Evolutionary conservation across 2,888 invertebrate species (phyloP), one percentile per base, ranked within the genome.

Genomic region (Phytoseiulus persimilis): DNA sequence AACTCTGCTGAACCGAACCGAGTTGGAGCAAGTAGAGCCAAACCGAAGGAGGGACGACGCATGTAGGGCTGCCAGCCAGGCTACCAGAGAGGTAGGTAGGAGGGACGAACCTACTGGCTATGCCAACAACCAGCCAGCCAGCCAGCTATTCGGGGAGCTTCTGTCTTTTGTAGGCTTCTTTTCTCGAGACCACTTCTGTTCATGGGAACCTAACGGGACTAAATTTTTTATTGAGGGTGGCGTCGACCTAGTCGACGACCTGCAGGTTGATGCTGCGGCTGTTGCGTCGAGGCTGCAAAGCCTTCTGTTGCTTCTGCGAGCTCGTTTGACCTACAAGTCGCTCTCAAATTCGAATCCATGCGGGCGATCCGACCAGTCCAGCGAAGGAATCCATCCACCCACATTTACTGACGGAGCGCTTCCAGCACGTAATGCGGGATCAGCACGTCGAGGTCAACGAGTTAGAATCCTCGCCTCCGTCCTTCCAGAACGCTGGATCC

Each of bases 171-270:
- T 65, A 23, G 65, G 65, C 65, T 65, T 65, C 65, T 65, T 65
- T 65, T 65, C 65, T 65, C 65, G 65, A 65, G 65, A 65, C 65
- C 65, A 65, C 65, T 65, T 65, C 65, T 65, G 65, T 65, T 65
- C 65, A 65, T 65, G 65, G 65, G 65, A 65, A 87, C 87, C 87
- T 87, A 87, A 87, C 87, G 87, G 87, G 32, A 87, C 87, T 87
- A n/a, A 32, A 31, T 39, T 87, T 87, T 87, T 87, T 87, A 87
- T 87, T 87, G 87, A 87, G 87, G 87, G 87, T 87, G 87, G 87
- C 87, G 87, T 65, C 65, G 65, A 65, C 65, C 65, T 65, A 65
- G 65, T 65, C 65, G 65, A 65, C 65, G 65, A 65, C 65, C 65
- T 65, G 65, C 65, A 65, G 65, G 65, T 65, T 65, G 65, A 65